A percentile compares a stretch with the other conserved stretches of the same genome.
phyloP scores from a whole-genome alignment of 2,888 invertebrate genomes.

The Phasia obesa region DNA sequence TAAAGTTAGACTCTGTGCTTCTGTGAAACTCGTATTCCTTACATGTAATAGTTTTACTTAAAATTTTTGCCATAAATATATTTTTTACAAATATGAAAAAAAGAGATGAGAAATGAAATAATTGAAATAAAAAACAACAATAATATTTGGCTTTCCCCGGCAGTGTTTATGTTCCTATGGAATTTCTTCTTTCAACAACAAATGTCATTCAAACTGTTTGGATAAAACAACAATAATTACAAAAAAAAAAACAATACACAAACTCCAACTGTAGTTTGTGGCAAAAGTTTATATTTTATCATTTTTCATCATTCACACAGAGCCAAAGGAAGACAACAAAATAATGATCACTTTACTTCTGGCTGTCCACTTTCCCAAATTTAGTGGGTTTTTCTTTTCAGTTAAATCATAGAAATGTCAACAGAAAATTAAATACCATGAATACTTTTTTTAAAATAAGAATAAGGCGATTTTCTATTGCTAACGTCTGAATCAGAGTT shows the following conservation, averaged over 20 bases:
- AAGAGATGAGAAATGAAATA: conserved; percentile 6
- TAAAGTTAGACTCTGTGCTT: conserved; percentile 10
- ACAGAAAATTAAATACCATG: no score
- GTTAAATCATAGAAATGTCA: background rate
- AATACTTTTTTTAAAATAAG: no score
- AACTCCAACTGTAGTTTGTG: conserved; percentile 44
- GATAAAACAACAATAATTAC: conserved; percentile 13
- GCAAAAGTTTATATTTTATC: conserved; percentile 56
- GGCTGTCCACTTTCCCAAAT: background rate
- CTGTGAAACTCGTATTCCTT: conserved; percentile 9
- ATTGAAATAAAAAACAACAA: conserved; percentile 52
- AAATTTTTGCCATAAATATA: conserved; percentile 51
- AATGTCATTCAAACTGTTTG: conserved; percentile 60
- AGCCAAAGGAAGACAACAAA: conserved; percentile 7
- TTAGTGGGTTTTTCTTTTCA: background rate
- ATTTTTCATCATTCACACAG: conserved; percentile 55
- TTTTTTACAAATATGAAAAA: conserved; percentile 17
- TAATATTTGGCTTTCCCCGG: conserved; percentile 52
- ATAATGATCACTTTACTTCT: conserved; percentile 49
- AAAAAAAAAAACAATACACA: conserved; percentile 6
- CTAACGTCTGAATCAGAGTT: no score
- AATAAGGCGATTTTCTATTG: no score
- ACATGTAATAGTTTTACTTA: conserved; percentile 40
- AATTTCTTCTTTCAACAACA: conserved; percentile 56
- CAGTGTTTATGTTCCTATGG: conserved; percentile 43